Percentiles rank a stretch among this genome's conserved stretches.
These are phyloP conservation scores for Muntiacus reevesi DNA, from an alignment of 2,113 vertebrate genomes.

Conservation along the genomic window DNA sequence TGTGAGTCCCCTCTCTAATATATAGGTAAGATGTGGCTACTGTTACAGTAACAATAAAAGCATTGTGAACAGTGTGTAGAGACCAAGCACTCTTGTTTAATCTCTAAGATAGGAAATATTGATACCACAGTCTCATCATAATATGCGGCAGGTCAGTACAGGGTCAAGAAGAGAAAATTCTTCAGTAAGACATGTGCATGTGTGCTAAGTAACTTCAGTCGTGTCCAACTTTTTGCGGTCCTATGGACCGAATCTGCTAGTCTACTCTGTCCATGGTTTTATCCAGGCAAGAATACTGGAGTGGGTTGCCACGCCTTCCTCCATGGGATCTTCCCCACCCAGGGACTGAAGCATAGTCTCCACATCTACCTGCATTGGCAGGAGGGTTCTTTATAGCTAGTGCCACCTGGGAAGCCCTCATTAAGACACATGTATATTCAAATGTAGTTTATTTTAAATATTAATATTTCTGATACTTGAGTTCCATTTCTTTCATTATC, in stretches of 20 bases:
- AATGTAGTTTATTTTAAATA: neutral
- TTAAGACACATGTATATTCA: neutral
- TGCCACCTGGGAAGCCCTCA: neutral
- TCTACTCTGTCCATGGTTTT: neutral
- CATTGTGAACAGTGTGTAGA: neutral
- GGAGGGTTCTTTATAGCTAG: neutral
- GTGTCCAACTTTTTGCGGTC: neutral
- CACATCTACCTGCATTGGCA: neutral
- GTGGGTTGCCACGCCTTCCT: neutral
- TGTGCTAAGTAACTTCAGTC: neutral
- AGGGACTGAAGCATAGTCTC: neutral
- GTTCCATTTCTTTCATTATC: neutral
- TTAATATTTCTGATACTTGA: neutral
- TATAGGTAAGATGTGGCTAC: neutral
- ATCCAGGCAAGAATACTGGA: neutral
- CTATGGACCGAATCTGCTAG: neutral
- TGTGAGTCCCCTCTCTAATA: neutral
- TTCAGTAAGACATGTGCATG: neutral
- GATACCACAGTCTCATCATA: neutral
- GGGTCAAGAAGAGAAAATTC: neutral
- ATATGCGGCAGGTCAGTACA: neutral
- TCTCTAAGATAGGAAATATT: neutral
- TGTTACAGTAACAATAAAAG: neutral
- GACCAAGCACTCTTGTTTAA: neutral
- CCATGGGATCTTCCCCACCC: neutral